These are phyloP conservation scores for Nomada flava DNA, from an alignment of 2,888 invertebrate species.

Conservation along the genomic window DNA sequence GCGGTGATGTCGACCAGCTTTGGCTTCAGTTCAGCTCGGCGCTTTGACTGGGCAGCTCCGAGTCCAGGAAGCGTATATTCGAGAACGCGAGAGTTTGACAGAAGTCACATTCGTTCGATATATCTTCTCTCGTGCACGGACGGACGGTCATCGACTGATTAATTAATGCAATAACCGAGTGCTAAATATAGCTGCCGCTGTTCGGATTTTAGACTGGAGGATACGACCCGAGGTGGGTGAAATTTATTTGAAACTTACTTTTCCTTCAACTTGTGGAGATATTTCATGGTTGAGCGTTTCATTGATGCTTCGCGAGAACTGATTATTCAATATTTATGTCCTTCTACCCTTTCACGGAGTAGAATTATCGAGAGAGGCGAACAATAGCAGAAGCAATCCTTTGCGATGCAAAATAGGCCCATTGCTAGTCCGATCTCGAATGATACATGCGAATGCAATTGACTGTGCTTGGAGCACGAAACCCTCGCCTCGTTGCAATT, in stretches of 20 bases:
- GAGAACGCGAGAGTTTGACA: slow-evolving; percentile 28
- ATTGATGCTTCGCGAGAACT: not conserved
- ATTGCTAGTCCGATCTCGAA: slow-evolving; percentile 25
- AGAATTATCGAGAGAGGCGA: not conserved
- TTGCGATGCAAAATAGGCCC: slow-evolving; percentile 34
- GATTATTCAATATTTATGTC: not conserved
- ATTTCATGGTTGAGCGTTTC: not conserved
- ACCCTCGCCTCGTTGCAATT: not conserved
- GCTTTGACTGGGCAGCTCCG: slow-evolving; percentile 74
- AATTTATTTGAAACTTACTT: not conserved
- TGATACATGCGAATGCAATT: slow-evolving; percentile 24
- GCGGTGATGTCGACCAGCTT: slow-evolving; percentile 48
- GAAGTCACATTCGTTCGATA: slow-evolving; percentile 18
- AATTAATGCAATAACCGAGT: not conserved
- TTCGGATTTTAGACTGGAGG: not conserved
- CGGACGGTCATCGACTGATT: not conserved
- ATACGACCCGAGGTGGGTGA: slow-evolving; percentile 14
- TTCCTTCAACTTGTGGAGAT: not conserved
- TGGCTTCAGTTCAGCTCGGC: slow-evolving; percentile 77
- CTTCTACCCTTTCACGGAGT: not conserved
- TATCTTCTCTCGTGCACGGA: not conserved
- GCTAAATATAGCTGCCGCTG: not conserved
- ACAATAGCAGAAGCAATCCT: slow-evolving; percentile 24
- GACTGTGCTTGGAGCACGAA: not conserved
- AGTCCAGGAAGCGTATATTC: slow-evolving; percentile 30